These are phyloP conservation scores for Stramonita haemastoma DNA, from an alignment of 2,888 invertebrate species.

Conservation along the genomic window DNA sequence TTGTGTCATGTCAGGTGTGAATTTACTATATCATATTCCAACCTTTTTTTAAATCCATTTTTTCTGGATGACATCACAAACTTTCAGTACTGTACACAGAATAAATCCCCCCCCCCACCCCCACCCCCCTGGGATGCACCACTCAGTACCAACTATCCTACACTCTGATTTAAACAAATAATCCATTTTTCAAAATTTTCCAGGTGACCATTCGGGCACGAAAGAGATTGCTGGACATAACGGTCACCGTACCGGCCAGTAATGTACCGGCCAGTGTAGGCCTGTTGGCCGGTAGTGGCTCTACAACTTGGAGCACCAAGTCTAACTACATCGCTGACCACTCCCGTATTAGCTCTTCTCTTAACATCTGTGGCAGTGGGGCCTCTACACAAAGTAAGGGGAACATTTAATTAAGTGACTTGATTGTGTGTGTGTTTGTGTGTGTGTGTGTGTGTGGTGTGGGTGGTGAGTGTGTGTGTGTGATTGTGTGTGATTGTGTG, in stretches of 20 bases:
- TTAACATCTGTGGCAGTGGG: not conserved
- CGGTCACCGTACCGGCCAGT: constrained; percentile 18
- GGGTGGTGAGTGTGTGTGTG: no score
- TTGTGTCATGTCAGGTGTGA: no score
- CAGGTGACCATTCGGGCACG: constrained; percentile 23
- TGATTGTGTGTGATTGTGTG: no score
- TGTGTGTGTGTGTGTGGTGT: no score
- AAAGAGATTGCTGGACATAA: constrained; percentile 8
- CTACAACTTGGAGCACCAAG: not conserved
- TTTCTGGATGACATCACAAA: no score
- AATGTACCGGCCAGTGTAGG: constrained; percentile 26
- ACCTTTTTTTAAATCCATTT: no score
- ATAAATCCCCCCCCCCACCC: no score
- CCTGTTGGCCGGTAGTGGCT: constrained; percentile 9
- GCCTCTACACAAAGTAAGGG: not conserved
- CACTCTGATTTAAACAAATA: not conserved
- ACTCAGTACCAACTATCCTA: not conserved
- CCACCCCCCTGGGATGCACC: no score
- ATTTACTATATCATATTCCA: no score
- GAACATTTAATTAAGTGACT: no score
- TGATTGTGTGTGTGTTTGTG: no score
- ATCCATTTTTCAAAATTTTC: not conserved
- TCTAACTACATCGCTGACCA: not conserved
- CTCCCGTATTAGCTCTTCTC: not conserved
- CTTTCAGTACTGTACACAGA: no score